Percentiles rank a stretch among this genome's conserved stretches.
phyloP scores from a whole-genome alignment of 2,888 invertebrate genomes.

The Hypomecis punctinalis region DNA sequence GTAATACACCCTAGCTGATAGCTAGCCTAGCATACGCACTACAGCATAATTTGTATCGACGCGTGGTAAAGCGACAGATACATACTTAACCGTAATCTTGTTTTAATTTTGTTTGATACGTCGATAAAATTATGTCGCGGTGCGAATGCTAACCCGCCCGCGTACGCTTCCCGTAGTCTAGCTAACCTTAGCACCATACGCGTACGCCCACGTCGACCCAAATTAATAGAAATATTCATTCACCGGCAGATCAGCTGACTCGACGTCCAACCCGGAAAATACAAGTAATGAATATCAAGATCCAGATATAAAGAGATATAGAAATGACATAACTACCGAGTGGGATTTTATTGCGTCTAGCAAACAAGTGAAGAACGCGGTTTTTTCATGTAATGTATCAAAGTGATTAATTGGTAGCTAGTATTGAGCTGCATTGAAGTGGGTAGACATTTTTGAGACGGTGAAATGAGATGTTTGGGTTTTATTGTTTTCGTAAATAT shows the following conservation, averaged over 20 bases:
- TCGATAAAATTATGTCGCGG: too few species aligned
- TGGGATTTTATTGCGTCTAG: slow-evolving; percentile 22
- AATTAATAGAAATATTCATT: not conserved
- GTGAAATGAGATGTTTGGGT: not conserved
- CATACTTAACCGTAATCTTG: too few species aligned
- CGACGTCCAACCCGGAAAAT: slow-evolving; percentile 4
- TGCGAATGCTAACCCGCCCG: too few species aligned
- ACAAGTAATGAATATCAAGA: slow-evolving; percentile 1
- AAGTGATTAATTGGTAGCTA: slow-evolving; percentile 19
- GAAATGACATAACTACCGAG: slow-evolving; percentile 20
- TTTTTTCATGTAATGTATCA: slow-evolving; percentile 22
- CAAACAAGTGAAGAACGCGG: slow-evolving; percentile 8
- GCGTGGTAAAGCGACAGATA: too few species aligned
- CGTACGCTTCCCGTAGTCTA: too few species aligned
- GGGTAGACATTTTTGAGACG: slow-evolving; percentile 9
- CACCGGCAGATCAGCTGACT: slow-evolving; percentile 1
- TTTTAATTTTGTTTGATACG: too few species aligned
- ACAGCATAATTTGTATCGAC: too few species aligned
- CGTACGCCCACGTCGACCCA: too few species aligned
- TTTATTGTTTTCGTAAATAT: slow-evolving; percentile 6
- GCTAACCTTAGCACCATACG: too few species aligned
- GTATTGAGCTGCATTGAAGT: slow-evolving; percentile 17
- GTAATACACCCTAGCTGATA: too few species aligned
- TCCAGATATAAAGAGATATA: not conserved
- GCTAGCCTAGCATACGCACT: too few species aligned